Base-by-base conservation (phyloP, 2,797 vertebrate species). In the Sebastes iracundus region DNA sequence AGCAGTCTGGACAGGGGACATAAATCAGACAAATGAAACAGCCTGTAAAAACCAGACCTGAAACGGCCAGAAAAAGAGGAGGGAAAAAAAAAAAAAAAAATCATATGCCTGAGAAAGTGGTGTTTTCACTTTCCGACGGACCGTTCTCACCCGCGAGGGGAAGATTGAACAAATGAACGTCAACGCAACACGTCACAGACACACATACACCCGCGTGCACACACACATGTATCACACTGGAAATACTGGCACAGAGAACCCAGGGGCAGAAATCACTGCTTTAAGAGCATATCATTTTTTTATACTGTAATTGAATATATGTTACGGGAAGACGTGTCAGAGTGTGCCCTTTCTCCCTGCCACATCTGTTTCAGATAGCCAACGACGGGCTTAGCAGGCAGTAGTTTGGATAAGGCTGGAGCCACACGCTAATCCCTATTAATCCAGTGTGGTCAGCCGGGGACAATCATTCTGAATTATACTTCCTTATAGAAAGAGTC, bases 1-100 rank as follows among this genome's bases (percentile, higher is more conserved):
- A 91, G 85, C 85, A 89, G 90, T 92, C 93, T 92, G 93, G 95
- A 96, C 93, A 96, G 88, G 91, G 91, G 93, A 94, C 94, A 94
- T 96, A 96, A 96, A 96, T 96, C 95, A 95, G 94, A 88, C 94
- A 94, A 95, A 93, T 95, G 93, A 95, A 96, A 96, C 94, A 95
- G 95, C 94, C 94, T 94, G 94, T 96, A 96, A 96, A 96, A 95
- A 89, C 89, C 93, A 93, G 93, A 93, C 93, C 93, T 95, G 93
- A 93, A 94, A 94, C 92, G 88, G 90, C 85, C 92, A 91, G 93
- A 95, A 94, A 95, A 93, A 22, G 32, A 59, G 4, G 72, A 80
- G 16, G 58, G 35, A 12, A 72, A 74, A 74, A 86, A 63, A 62
- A 74, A 73, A 74, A 87, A 78, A 93, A 90, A 91, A 90, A 83